Base-by-base conservation (phyloP, 2,113 vertebrate species). In the Leucopsar rothschildi region DNA sequence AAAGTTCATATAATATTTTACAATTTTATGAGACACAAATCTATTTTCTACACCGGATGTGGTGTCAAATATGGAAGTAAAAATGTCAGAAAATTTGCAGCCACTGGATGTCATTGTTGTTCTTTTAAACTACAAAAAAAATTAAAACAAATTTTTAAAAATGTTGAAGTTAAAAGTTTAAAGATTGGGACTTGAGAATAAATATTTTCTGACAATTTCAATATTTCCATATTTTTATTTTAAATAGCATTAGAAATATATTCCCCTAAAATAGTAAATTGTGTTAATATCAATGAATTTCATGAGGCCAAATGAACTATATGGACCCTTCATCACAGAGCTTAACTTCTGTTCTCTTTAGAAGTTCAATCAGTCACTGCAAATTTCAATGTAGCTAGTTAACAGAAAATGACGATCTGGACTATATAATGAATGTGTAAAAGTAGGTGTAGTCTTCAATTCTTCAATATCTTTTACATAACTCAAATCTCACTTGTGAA, bases 91-190 rank as follows among this genome's bases (percentile, higher is more conserved):
- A 65, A 77, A 81, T 86, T 84, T 82, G 78, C 79, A 96, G 11
- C 92, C 95, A 93, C 90, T 86, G 96, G 93, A 95, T 97, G 92
- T 96, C 90, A 82, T 96, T 92, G 66, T 83, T 95, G 93, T 60
- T 70, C 86, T 81, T 84, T 89, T 57, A 52, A 95, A 80, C 29
- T 8, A 45, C 3, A 56, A 35, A 71, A 39, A 80, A 42, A 15
- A 72, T 6, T 5, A 49, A 24, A 64, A 55, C 15, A 76, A 44
- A 19, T 6, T 27, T 25, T 14, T 22, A 25, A 52, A 47, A 33
- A 53, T 12, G 8, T 59, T 52, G 20, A 88, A 68, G 22, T 5
- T 33, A 70, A n/a, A 52, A n/a, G 45, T 75, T 79, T 50, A 77
- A 80, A 90, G 59, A 49, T 2, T n/a, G 14, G 10, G 25, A 40